Base-by-base conservation (phyloP, 2,797 vertebrate genomes). In the Propithecus perrieri region DNA sequence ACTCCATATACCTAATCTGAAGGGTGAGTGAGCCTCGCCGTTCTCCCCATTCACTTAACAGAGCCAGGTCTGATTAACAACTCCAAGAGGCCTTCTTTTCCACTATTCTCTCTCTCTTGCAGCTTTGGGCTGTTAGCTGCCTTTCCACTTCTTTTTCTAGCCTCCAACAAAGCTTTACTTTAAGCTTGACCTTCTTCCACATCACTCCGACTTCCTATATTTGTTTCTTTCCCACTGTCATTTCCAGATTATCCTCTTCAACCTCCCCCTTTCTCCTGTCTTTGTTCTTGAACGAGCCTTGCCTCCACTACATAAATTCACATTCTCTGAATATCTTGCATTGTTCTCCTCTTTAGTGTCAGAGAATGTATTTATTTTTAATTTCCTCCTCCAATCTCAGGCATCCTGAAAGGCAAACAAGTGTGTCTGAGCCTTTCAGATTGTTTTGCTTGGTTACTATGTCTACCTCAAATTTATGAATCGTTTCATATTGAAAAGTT, bases 321-420 rank as follows among this genome's bases (percentile, higher is more conserved):
- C 85, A 71, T 85, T 95, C 90, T 94, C 41, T 91, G 74, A 96
- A 96, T 59, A 74, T 6, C 26, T 81, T 50, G 30, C 81, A 93
- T 69, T 95, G 83, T 96, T 95, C 69, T 88, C 69, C 46, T 69
- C 59, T 75, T 83, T 69, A 55, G 26, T n/a, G 22, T 55, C 11
- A 95, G 24, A 57, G 55, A 57, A 48, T 3, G 79, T 35, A 71
- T 95, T 96, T 89, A 92, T 80, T 94, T 97, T 89, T 90, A 86
- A 89, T 55, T 95, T 96, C 65, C 71, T 96, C 41, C 57, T 72
- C 38, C 41, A 88, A 59, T 50, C 69, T 96, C 53, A 80, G 75
- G 78, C 87, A 90, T 90, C 59, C 75, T 65, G 38, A 91, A 97
- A 93, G 43, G 13, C n/a, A 18, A 76, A 61, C 15, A 69, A 41